Conservation (phyloP, 2,888 invertebrate species). For the Smittia sp. region DNA sequence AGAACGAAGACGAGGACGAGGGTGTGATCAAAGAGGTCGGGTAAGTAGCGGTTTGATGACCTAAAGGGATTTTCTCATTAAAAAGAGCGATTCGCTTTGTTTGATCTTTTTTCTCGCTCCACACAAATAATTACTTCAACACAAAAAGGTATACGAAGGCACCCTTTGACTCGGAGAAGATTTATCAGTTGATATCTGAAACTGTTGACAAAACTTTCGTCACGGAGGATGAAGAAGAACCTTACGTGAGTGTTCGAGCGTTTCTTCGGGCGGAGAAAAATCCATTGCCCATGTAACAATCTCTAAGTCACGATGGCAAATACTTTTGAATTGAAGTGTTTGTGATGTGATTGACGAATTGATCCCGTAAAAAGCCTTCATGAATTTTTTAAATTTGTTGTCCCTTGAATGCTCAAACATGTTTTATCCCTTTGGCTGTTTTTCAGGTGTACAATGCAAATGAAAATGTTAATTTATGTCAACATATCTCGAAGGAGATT, state of each 20-base stretch:
- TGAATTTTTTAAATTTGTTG: neutral
- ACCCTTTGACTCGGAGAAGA: conserved; percentile 28
- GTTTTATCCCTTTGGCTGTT: neutral
- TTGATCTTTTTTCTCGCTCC: conserved; percentile 8
- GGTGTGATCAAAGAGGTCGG: neutral
- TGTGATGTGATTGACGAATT: no score
- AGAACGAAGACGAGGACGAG: conserved; percentile 27
- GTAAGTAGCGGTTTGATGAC: neutral
- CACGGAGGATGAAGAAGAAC: neutral
- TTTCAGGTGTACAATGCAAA: conserved; percentile 29
- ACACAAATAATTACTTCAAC: neutral
- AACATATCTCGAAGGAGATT: conserved; percentile 28
- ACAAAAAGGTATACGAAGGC: conserved; percentile 13
- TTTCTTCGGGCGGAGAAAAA: no score
- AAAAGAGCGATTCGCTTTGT: neutral
- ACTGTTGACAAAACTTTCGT: conserved; percentile 30
- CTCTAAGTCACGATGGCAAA: no score
- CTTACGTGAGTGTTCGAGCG: conserved; percentile 7
- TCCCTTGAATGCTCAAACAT: neutral
- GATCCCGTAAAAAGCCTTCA: neutral
- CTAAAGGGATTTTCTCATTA: conserved; percentile 10
- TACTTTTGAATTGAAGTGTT: no score
- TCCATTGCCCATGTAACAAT: no score
- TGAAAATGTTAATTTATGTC: conserved; percentile 39
- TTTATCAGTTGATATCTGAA: conserved; percentile 36